Base-by-base conservation (phyloP, 2,113 vertebrate genomes). In the Ophthalmolycus amberensis region DNA sequence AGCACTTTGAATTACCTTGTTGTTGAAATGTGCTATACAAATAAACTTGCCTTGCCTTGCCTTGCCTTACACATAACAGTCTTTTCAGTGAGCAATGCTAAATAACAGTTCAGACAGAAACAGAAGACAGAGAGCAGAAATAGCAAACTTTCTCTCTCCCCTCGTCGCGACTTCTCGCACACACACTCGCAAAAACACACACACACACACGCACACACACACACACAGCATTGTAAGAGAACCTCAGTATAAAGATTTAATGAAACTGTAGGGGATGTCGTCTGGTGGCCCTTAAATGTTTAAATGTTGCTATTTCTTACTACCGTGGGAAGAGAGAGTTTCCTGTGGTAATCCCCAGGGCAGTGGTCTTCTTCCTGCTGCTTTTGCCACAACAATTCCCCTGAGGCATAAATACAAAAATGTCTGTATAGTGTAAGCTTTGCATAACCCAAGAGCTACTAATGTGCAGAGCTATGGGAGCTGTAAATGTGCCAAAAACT, bases 231-330 rank as follows among this genome's bases (percentile, higher is more conserved):
- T 70, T 83, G 80, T 83, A 79, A 70, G 62, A 85, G 73, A 76
- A 77, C 68, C 77, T 58, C 25, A 8, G 58, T 10, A 92, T 93
- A 60, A 91, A 93, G 88, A 87, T 93, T 93, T 93, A 90, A 93
- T 93, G 84, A 82, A 89, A 77, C 76, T 67, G 84, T 80, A 82
- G 80, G 82, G 72, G 82, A 70, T 66, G 85, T 87, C 65, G 66
- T 85, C 88, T 90, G 82, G 71, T 74, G 70, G 74, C 75, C 48
- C 88, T 89, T 92, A 89, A 93, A 94, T 94, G 80, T 93, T 94
- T 92, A 89, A 92, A 85, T 79, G 82, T 68, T 88, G 80, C 89
- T 88, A 89, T 90, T 92, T 90, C 79, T 91, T 69, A 10, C 86
- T 12, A 16, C 76, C 79, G 70, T 20, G 15, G 77, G 85, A 79